Conservation (phyloP, 2,797 vertebrate species). For the Spinus pinus region DNA sequence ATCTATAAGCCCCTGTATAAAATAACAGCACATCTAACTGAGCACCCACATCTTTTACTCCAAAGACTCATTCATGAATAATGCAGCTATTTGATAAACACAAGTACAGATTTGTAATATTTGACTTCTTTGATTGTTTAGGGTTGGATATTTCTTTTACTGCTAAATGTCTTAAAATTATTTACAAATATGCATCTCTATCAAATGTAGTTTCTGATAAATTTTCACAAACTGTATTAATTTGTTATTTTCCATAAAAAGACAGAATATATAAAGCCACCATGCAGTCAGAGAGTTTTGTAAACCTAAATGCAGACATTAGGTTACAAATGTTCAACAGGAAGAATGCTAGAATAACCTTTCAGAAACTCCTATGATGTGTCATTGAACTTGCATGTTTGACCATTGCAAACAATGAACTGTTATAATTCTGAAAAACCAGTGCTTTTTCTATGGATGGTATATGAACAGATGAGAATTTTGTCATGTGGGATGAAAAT, state of each 20-base stretch:
- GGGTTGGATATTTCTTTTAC: not conserved
- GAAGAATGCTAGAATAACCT: not conserved
- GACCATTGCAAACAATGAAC: not conserved
- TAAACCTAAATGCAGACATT: not conserved
- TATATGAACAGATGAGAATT: not conserved
- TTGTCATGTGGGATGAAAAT: not conserved
- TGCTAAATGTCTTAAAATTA: not conserved
- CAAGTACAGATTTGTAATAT: not conserved
- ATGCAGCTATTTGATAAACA: not conserved
- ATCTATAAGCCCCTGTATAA: not conserved
- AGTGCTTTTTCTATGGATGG: not conserved
- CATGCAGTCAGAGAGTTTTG: not conserved
- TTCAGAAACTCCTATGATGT: not conserved
- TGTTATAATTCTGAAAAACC: not conserved
- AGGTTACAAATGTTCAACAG: not conserved
- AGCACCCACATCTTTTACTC: not conserved
- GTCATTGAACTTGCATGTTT: not conserved
- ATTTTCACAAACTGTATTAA: not conserved
- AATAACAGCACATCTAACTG: not conserved
- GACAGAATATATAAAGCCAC: not conserved
- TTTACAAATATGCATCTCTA: not conserved
- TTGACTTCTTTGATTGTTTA: not conserved
- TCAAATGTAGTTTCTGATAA: not conserved
- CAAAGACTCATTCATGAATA: not conserved
- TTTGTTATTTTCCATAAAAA: not conserved